phyloP scores from a whole-genome alignment of 2,113 vertebrate genomes.

The Aleadryas rufinucha region DNA sequence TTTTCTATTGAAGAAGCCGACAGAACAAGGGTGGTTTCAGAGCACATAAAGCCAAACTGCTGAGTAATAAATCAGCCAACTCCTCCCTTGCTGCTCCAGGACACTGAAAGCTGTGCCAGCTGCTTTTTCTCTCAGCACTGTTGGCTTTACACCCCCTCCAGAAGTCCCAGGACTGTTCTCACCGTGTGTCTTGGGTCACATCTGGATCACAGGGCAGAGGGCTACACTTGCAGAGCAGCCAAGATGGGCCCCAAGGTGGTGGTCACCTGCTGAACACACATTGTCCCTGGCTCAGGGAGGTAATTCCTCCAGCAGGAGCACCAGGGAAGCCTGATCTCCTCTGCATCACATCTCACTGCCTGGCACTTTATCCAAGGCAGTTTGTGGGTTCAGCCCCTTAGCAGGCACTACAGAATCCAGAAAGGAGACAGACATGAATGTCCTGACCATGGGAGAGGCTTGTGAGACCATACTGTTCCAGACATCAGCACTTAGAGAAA shows the following conservation, averaged over 20 bases:
- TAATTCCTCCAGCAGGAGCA: not conserved
- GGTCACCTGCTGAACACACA: not conserved
- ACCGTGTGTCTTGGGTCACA: not conserved
- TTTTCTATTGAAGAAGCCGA: conserved; percentile 13
- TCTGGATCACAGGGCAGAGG: not conserved
- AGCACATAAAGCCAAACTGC: not conserved
- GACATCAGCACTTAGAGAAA: not conserved
- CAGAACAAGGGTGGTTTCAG: not conserved
- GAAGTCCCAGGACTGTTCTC: not conserved
- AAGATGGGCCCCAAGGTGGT: not conserved
- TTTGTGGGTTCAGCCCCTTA: not conserved
- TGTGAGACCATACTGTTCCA: not conserved
- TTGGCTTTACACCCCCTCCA: not conserved
- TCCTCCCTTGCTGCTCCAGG: not conserved
- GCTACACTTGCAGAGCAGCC: fast-evolving
- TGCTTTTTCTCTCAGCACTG: not conserved
- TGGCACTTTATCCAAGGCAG: not conserved
- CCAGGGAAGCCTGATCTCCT: fast-evolving
- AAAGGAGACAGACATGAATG: not conserved
- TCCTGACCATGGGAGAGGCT: not conserved
- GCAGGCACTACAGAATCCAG: not conserved
- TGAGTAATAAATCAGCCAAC: conserved; percentile 17
- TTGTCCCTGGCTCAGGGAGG: not conserved
- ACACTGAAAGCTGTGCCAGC: not conserved
- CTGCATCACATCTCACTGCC: not conserved